Evolutionary conservation across 2,113 vertebrate species (phyloP), one percentile per base, ranked within the genome.

Genomic region (Oryzias celebensis): DNA sequence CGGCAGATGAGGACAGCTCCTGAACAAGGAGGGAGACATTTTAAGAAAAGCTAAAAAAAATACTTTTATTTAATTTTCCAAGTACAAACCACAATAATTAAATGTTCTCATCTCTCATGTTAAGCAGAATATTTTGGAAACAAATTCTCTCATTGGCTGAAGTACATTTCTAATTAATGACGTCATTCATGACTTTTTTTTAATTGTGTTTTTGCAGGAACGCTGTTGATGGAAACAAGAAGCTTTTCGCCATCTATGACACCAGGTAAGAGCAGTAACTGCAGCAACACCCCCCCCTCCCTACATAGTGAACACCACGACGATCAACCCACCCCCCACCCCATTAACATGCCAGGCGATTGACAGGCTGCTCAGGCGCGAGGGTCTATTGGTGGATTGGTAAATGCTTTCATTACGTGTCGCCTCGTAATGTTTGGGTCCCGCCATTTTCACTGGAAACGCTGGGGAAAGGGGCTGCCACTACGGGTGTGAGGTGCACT

Each of bases 201-300:
- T 36, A 2, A 7, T 10, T 36, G 10, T 36, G 10, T 36, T 36
- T 36, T 36, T 10, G 36, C 87, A 99, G 96, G 96, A 96, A 98
- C 44, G 95, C 94, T 48, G 93, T 94, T 77, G 93, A 98, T 78
- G 95, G 94, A 87, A 95, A 96, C 88, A 96, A 94, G 88, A 95
- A 94, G 86, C 85, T 98, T 26, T 95, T 96, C 79, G 92, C 94
- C 67, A 94, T 98, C 89, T 98, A 96, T 81, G 95, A 97, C 82
- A 95, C 94, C 51, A 94, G 95, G 96, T 98, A 81, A 87, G 93
- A 66, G n/a, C 56, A 20, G 68, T 53, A 58, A 52, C 54, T 44
- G 49, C 57, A 15, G 1, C 24, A 56, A 55, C 12, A 26, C 31
- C 23, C 23, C 48, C 5, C 42, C 13, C 18, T 51, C 5, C 18